Evolutionary conservation across 2,113 vertebrate species (phyloP).

Genomic region (Corythoichthys haematopterus): DNA sequence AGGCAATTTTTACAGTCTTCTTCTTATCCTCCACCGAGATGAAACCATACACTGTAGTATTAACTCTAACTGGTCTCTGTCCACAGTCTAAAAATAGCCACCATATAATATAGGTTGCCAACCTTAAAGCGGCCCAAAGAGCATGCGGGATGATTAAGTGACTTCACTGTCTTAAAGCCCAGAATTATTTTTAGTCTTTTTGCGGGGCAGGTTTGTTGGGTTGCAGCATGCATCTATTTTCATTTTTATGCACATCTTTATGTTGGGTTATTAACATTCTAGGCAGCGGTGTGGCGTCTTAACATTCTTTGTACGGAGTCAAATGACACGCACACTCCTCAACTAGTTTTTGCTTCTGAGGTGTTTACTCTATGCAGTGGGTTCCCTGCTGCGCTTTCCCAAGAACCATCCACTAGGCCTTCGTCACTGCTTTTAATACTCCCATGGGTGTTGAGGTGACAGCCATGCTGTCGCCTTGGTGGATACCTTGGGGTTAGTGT

Average conservation of each 20-base stretch:
- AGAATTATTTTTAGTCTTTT: slow-evolving; percentile 4
- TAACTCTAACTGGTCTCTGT: slow-evolving; percentile 21
- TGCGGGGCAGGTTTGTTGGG: background rate
- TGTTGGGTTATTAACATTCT: background rate
- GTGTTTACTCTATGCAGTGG: slow-evolving; percentile 41
- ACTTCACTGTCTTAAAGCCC: slow-evolving; percentile 37
- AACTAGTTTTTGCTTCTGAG: slow-evolving; percentile 32
- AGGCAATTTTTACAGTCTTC: background rate
- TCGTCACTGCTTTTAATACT: slow-evolving; percentile 73
- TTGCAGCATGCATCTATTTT: background rate
- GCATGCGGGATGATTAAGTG: slow-evolving; percentile 57
- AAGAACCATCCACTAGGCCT: slow-evolving; percentile 53
- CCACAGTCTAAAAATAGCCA: slow-evolving; percentile 52
- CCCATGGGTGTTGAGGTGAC: slow-evolving; percentile 56
- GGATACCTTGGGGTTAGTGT: slow-evolving; percentile 57
- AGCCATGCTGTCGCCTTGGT: slow-evolving; percentile 67
- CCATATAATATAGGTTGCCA: slow-evolving; percentile 37
- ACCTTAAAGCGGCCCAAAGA: slow-evolving; percentile 46
- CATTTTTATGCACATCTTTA: background rate
- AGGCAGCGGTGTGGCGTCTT: background rate
- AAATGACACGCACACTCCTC: slow-evolving; percentile 4
- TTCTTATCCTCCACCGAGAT: background rate
- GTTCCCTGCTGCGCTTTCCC: slow-evolving; percentile 32
- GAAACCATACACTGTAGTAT: slow-evolving; percentile 9
- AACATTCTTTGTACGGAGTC: background rate